These are phyloP conservation scores for Seladonia tumulorum DNA, from an alignment of 2,888 invertebrate species.

Conservation along the genomic window DNA sequence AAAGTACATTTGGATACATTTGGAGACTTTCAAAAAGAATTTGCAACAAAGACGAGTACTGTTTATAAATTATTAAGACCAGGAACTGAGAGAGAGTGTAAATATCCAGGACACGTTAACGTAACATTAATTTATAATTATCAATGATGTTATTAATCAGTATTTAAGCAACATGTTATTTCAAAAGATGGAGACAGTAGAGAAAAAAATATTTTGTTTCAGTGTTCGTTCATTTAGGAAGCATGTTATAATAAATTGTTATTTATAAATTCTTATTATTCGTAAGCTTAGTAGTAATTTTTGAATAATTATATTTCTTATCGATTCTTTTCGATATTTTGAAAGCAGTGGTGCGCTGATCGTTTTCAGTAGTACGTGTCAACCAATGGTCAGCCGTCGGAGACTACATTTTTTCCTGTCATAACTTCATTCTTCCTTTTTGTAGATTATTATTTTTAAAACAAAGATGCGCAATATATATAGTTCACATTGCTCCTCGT, in stretches of 20 bases:
- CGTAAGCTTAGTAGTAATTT: not conserved
- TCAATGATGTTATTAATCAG: not conserved
- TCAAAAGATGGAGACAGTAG: not conserved
- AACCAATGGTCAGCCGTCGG: constrained; percentile 30
- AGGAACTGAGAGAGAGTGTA: not conserved
- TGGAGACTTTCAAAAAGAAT: not conserved
- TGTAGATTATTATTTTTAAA: no score
- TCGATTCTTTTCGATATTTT: not conserved
- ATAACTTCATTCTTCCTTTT: not conserved
- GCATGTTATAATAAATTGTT: not conserved
- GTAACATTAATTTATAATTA: no score
- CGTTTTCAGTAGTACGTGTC: constrained; percentile 43
- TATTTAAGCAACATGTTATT: not conserved
- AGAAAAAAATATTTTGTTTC: not conserved
- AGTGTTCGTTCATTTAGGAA: not conserved
- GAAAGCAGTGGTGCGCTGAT: not conserved
- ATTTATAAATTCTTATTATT: not conserved
- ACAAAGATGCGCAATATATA: not conserved
- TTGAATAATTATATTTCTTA: not conserved
- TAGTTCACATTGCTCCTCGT: not conserved
- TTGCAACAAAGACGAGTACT: not conserved
- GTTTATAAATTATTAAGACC: not conserved
- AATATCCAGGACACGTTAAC: not conserved
- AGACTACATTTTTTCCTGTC: not conserved
- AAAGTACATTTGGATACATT: no score